phyloP scores from a whole-genome alignment of 2,797 vertebrate genomes.

The Squalus acanthias region DNA sequence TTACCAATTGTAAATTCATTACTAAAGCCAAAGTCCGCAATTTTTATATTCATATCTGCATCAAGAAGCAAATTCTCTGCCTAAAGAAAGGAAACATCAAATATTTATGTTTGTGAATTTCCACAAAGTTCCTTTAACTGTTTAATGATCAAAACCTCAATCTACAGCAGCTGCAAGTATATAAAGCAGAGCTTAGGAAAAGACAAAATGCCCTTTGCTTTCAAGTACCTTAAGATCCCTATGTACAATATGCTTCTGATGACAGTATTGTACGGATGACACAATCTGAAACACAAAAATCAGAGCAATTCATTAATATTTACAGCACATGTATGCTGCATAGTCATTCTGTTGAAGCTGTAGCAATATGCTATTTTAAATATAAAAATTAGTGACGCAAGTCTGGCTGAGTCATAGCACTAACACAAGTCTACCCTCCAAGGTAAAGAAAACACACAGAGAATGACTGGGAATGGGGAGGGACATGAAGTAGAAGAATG shows the following conservation, averaged over 20 bases:
- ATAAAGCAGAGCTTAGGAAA: constrained; percentile 36
- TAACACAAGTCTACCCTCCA: neutral
- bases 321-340: neutral
- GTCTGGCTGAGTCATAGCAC: neutral
- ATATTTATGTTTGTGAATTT: constrained; percentile 17
- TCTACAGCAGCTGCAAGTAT: neutral
- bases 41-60: constrained; percentile 92
- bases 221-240: constrained; percentile 81
- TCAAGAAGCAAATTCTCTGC: constrained; percentile 89
- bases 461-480: neutral
- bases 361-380: neutral
- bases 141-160: neutral
- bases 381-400: neutral
- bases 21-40: constrained; percentile 90
- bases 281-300: constrained; percentile 76
- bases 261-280: constrained; percentile 92
- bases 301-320: constrained; percentile 3
- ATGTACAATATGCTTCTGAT: constrained; percentile 92
- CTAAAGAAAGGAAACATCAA: constrained; percentile 51
- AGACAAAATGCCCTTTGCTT: constrained; percentile 5
- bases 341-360: neutral
- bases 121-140: neutral
- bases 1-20: constrained; percentile 86
- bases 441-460: neutral
- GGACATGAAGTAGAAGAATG: neutral